Percentiles rank a stretch among this genome's conserved stretches.
phyloP scores from a whole-genome alignment of 2,797 vertebrate species.

The Micromesistius poutassou region DNA sequence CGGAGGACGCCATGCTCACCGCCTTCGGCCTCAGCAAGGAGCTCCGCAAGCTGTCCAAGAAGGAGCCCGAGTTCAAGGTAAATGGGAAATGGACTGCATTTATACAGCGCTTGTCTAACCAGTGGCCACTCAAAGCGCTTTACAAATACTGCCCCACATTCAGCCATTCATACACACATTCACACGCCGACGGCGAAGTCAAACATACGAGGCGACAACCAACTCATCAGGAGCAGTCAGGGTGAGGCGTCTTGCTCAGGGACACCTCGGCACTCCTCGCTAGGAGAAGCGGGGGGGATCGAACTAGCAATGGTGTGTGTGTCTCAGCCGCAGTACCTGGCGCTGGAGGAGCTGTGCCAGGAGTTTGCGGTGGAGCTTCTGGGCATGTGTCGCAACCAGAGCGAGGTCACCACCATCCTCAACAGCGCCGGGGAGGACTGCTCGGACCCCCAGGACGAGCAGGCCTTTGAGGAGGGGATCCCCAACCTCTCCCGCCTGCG shows the following conservation, averaged over 20 bases:
- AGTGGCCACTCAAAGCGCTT: too few relatives aligned
- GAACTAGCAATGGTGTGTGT: too few relatives aligned
- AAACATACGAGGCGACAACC: too few relatives aligned
- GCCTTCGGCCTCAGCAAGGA: constrained; percentile 86
- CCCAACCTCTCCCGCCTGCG: constrained; percentile 84
- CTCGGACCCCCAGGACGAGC: constrained; percentile 69
- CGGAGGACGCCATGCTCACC: constrained; percentile 83
- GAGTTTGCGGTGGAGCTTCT: constrained; percentile 88
- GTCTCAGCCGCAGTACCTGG: constrained; percentile 83
- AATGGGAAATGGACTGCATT: too few relatives aligned
- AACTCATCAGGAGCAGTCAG: too few relatives aligned
- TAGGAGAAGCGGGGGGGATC: too few relatives aligned
- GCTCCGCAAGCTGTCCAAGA: constrained; percentile 81
- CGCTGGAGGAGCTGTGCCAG: constrained; percentile 81
- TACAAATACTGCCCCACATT: too few relatives aligned
- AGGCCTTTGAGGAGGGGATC: constrained; percentile 87
- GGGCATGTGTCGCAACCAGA: constrained; percentile 91
- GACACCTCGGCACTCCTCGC: too few relatives aligned
- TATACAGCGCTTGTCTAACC: too few relatives aligned
- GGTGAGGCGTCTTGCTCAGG: too few relatives aligned
- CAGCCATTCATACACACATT: too few relatives aligned
- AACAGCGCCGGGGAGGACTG: constrained; percentile 76
- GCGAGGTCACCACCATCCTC: constrained; percentile 85
- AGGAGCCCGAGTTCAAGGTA: constrained; percentile 92
- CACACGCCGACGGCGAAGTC: too few relatives aligned